phyloP scores from a whole-genome alignment of 2,113 vertebrate species.

The Bujurquina vittata region DNA sequence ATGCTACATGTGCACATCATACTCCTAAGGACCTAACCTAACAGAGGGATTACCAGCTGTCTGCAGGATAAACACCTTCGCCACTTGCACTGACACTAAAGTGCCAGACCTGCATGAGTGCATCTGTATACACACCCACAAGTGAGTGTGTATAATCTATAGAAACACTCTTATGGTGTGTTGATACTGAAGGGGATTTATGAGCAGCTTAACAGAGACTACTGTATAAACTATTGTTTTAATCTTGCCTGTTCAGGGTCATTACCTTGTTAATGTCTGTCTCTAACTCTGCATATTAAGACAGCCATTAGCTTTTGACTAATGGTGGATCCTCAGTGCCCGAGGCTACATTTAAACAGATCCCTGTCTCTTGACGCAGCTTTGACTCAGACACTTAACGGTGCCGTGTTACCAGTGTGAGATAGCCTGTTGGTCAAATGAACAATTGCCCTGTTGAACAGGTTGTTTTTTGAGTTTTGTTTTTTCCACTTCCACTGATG shows the following conservation, averaged over 20 bases:
- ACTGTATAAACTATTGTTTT: conserved; percentile 81
- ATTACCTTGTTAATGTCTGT: conserved; percentile 63
- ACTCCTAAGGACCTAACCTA: conserved; percentile 51
- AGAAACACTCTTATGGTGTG: conserved; percentile 81
- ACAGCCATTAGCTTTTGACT: conserved; percentile 62
- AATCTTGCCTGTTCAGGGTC: conserved; percentile 66
- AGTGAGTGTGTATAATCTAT: conserved; percentile 83
- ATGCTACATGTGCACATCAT: background rate
- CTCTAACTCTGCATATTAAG: conserved; percentile 58
- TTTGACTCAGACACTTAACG: conserved; percentile 25
- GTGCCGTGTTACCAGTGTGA: background rate
- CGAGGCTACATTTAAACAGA: conserved; percentile 32
- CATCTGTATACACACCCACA: conserved; percentile 77
- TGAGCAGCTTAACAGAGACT: conserved; percentile 64
- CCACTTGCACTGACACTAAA: conserved; percentile 66
- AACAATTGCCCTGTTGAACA: background rate
- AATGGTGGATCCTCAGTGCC: conserved; percentile 62
- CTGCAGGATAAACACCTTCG: conserved; percentile 73
- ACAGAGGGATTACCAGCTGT: conserved; percentile 73
- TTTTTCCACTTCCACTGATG: background rate
- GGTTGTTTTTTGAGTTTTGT: background rate
- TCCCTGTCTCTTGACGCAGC: conserved; percentile 30
- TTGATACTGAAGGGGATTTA: conserved; percentile 82
- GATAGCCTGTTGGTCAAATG: background rate
- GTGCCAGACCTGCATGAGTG: conserved; percentile 66